Base-by-base conservation (phyloP, 2,888 invertebrate genomes). In the Griposia aprilina region DNA sequence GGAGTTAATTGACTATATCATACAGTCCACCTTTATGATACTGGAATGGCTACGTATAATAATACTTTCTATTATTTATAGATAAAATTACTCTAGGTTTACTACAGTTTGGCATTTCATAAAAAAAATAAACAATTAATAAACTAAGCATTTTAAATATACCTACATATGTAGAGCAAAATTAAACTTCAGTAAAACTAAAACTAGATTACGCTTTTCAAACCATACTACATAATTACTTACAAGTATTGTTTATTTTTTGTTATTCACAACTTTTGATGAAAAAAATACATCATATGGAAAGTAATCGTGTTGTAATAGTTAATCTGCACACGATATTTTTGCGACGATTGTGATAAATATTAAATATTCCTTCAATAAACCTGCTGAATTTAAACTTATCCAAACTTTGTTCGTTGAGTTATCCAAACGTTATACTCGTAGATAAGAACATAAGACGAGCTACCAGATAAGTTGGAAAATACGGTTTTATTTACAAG, bases 1-100 rank as follows among this genome's bases (percentile, higher is more conserved):
- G 90, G 86, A 87, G 86, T 90, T 94, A 95, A 95, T 94, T 94
- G 94, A 94, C 94, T 92, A 91, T 90, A 89, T 87, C 90, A 84
- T 87, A 90, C 91, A 90, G 89, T 91, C 90, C 89, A 90, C 90
- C 87, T 90, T 83, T 75, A 89, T 90, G 89, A 91, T 81, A 90
- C 88, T 91, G 89, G 91, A 89, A 91, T 89, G 90, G 87, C 91
- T 92, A 92, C 87, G 82, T 89, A 90, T 93, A 92, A 84, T 93
- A 92, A 93, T 93, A 93, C 91, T 93, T 90, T 91, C 90, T 92
- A 93, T 92, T 91, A 83, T 90, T 88, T 91, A 92, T 67, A 76
- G 30, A 74, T 87, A 80, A 36, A 36, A 88, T 88, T 91, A 91
- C 79, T 83, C 90, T 93, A 92, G 80, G 68, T 82, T 89, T 83